Evolutionary conservation across 2,797 vertebrate genomes (phyloP).

Genomic region (Furcifer pardalis): DNA sequence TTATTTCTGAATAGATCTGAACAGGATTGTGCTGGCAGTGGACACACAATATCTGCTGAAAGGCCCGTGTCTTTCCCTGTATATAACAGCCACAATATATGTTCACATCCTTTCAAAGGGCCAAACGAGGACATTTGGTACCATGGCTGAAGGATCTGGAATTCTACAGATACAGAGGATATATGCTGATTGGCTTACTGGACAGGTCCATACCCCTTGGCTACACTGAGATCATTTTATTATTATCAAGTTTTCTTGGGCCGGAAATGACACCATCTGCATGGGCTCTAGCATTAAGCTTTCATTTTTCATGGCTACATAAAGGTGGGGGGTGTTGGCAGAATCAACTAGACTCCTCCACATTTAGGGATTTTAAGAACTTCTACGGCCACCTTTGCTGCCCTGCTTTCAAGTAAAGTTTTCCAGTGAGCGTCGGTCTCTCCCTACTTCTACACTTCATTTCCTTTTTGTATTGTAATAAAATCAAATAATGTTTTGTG

Average conservation of each 20-base stretch:
- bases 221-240: background rate
- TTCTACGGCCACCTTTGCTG: conserved; percentile 37
- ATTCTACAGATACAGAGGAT: background rate
- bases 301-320: background rate
- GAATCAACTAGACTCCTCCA: conserved; percentile 5
- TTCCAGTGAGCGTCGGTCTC: conserved; percentile 52
- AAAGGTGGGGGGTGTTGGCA: background rate
- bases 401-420: conserved; percentile 56
- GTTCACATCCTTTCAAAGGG: background rate
- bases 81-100: background rate
- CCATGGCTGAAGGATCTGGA: background rate
- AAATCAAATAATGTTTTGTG: conserved; percentile 57
- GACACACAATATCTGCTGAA: background rate
- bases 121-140: background rate
- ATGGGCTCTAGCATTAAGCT: background rate
- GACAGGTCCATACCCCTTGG: background rate
- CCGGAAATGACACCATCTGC: background rate
- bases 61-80: background rate
- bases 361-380: background rate
- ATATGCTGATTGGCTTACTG: background rate
- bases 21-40: background rate
- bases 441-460: conserved; percentile 32
- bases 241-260: background rate
- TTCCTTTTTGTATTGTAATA: conserved; percentile 66
- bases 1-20: background rate